Evolutionary conservation across 53 echinoderm and acorn worm species (phyloP), one percentile per base, ranked within the genome.

Genomic region (Henricia sp.): DNA sequence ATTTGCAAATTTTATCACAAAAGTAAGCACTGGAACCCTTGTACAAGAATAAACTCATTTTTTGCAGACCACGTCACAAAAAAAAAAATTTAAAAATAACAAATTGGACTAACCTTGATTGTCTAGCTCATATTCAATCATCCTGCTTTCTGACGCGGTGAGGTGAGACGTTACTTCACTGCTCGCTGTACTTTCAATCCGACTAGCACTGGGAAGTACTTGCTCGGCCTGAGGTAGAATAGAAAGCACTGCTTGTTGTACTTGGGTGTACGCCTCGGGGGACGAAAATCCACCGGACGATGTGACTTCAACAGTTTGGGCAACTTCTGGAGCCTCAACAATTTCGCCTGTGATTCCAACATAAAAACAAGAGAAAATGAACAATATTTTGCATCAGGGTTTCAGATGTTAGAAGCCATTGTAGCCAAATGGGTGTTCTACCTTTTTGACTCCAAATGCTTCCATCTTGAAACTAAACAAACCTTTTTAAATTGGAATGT

Each of bases 321-420:
- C 80, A 13, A 80, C 80, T 23, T 80, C 80, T 21, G 80, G 80
- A 0, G 35, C 80, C 57, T 64, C 63, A 8, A 80, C 64, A 20
- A 62, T 80, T 32, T 80, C 80, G 11, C 29, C 50, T 62, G 48
- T 20, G 50, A 24, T 2, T 10, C 13, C 14, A 9, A 9, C 48
- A 9, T 16, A 9, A 48, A 48, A 48, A 48, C 16, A 48, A 11
- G 9, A 48, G 9, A 48, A 48, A 48, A 48, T 48, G 14, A 11
- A 9, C 48, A 48, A n/a, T n/a, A n/a, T n/a, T n/a, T n/a, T n/a
- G n/a, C n/a, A n/a, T n/a, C n/a, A n/a, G n/a, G n/a, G n/a, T n/a
- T n/a, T n/a, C n/a, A n/a, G n/a, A n/a, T n/a, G n/a, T n/a, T n/a
- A n/a, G n/a, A n/a, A n/a, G n/a, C n/a, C n/a, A n/a, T n/a, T n/a